phyloP scores from a whole-genome alignment of 2,113 vertebrate genomes.

The Psettodes erumei region DNA sequence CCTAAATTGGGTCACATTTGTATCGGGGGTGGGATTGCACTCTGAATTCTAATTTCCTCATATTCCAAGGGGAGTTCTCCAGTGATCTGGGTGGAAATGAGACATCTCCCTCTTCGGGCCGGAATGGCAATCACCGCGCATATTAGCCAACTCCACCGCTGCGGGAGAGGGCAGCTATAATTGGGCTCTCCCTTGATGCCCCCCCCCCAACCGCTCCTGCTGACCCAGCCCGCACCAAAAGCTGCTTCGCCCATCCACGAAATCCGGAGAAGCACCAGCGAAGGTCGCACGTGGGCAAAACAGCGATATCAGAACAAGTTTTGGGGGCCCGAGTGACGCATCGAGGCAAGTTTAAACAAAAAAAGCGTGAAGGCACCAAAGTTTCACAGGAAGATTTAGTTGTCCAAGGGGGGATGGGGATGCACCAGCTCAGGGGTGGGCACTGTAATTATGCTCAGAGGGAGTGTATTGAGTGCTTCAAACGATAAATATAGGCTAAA shows the following conservation, averaged over 20 bases:
- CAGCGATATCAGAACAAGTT: neutral
- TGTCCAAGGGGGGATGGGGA: neutral
- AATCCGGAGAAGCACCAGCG: neutral
- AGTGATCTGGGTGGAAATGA: slow-evolving; percentile 78
- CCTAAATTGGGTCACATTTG: slow-evolving; percentile 74
- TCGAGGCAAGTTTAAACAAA: neutral
- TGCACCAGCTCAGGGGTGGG: neutral
- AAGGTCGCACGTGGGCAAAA: neutral
- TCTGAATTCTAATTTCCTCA: slow-evolving; percentile 71
- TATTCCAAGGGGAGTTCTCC: slow-evolving; percentile 74
- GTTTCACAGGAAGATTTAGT: neutral
- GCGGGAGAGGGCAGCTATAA: slow-evolving; percentile 69
- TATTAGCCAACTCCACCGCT: slow-evolving; percentile 66
- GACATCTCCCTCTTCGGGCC: slow-evolving; percentile 64
- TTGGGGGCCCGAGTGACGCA: neutral
- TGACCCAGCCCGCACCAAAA: slow-evolving; percentile 67
- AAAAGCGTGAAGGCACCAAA: neutral
- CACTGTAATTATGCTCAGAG: neutral
- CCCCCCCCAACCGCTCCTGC: slow-evolving; percentile 33
- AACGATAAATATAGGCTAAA: slow-evolving; percentile 43
- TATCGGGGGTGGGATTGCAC: slow-evolving; percentile 35
- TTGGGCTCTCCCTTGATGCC: slow-evolving; percentile 71
- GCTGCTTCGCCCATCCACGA: slow-evolving; percentile 41
- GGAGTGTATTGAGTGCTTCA: slow-evolving; percentile 15
- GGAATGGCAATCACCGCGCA: slow-evolving; percentile 65